phyloP scores from a whole-genome alignment of 2,888 invertebrate species.

The Urechis unicinctus region DNA sequence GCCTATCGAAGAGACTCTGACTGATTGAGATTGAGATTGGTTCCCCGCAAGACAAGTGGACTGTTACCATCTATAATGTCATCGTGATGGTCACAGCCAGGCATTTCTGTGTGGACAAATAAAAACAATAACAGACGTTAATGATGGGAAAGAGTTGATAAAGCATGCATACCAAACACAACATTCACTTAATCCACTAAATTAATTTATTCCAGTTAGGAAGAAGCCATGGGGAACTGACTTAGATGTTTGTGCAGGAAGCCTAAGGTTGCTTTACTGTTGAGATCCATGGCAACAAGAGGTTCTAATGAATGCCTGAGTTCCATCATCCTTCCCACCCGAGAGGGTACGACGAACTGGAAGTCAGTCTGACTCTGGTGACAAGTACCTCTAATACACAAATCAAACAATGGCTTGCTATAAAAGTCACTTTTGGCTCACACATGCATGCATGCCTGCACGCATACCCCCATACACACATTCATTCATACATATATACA shows the following conservation, averaged over 20 bases:
- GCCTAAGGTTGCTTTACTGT: constrained; percentile 28
- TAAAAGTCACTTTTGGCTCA: neutral
- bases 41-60: constrained; percentile 29
- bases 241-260: constrained; percentile 26
- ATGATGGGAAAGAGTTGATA: no score
- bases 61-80: constrained; percentile 31
- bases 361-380: constrained; percentile 37
- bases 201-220: no score
- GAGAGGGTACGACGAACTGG: constrained; percentile 35
- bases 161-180: neutral
- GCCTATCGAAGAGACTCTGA: no score
- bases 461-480: constrained; percentile 3
- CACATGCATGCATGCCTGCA: constrained; percentile 1
- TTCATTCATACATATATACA: constrained; percentile 4
- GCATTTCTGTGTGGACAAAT: constrained; percentile 21
- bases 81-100: constrained; percentile 21
- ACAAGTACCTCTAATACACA: neutral
- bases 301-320: constrained; percentile 36
- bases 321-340: constrained; percentile 32
- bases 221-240: no score
- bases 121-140: neutral
- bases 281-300: constrained; percentile 29
- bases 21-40: constrained; percentile 24
- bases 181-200: neutral
- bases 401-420: neutral